Base-by-base conservation (phyloP, 1,140 invertebrate species). In the Cecropterus lyciades region DNA sequence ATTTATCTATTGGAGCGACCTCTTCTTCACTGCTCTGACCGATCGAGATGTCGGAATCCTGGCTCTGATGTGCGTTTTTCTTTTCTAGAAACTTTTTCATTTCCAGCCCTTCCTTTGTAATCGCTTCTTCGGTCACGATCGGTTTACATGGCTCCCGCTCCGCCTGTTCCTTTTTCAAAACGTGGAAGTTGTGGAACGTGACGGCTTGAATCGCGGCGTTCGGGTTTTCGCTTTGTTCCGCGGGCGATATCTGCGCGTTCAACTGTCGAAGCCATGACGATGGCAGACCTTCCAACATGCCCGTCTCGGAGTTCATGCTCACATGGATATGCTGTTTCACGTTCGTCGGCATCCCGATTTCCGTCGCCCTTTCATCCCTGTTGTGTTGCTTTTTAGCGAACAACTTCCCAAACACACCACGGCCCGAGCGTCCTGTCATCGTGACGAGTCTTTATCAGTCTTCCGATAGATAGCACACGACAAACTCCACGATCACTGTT, bases 141-240 rank as follows among this genome's bases (percentile, higher is more conserved):
- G 95, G 95, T 82, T 98, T 98, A 75, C 96, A 95, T 40, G 93
- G 93, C 70, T 93, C 92, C 59, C 90, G 79, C 30, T 79, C 83
- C n/a, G 93, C 93, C 30, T 95, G 94, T 80, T 95, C 95, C 68
- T 96, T 96, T 77, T 96, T 96, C 48, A 97, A 96, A 1, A 95
- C 95, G 85, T 97, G 96, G 82, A 97, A 80, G 59, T 80, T 97
- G 82, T 98, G 98, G 84, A 97, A 98, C 79, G 98, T 98, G 27
- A 99, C 94, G 1, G 98, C 98, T 85, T 98, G 96, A 16, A 93
- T 93, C 0, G 93, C 94, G 15, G 98, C 98, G 73, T 96, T 95
- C 1, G 98, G 98, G 93, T 99, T 98, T 78, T 98, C 95, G 84
- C 96, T 94, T 87, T 98, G 97, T 86, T 99, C 98, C 46, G 95